Percentiles rank a stretch among this genome's conserved stretches.
Conservation (phyloP, 2,888 invertebrate genomes). For the Panorpa germanica region DNA sequence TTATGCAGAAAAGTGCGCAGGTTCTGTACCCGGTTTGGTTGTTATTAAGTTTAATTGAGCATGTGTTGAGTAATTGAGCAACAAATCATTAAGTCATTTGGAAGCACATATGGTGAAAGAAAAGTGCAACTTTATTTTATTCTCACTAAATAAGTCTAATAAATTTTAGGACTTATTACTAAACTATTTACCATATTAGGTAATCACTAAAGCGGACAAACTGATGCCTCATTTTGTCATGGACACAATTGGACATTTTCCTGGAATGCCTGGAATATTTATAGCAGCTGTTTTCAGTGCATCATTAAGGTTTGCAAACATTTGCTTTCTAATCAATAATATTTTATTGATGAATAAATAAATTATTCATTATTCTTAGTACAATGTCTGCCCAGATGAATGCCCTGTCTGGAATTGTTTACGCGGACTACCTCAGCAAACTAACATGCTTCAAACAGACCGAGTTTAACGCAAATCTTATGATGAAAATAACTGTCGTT, state of each 20-base stretch:
- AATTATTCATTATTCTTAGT: slow-evolving; percentile 19
- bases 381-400: slow-evolving; percentile 11
- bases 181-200: too few relatives aligned
- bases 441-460: slow-evolving; percentile 5
- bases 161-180: too few relatives aligned
- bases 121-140: too few relatives aligned
- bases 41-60: too few relatives aligned
- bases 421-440: slow-evolving; percentile 11
- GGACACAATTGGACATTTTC: slow-evolving; percentile 33
- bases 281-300: slow-evolving; percentile 48
- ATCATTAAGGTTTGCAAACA: slow-evolving; percentile 24
- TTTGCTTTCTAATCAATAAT: not conserved
- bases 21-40: too few relatives aligned
- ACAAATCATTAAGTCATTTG: too few relatives aligned
- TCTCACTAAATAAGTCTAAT: too few relatives aligned
- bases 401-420: slow-evolving; percentile 11
- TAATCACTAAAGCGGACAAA: slow-evolving; percentile 26
- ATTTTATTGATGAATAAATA: not conserved
- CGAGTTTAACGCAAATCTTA: slow-evolving; percentile 9
- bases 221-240: slow-evolving; percentile 42
- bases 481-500: slow-evolving; percentile 11
- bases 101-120: too few relatives aligned
- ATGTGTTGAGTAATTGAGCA: too few relatives aligned
- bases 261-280: slow-evolving; percentile 45
- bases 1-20: too few relatives aligned